Percentiles rank a stretch among this genome's conserved stretches.
Conservation (phyloP, 1,140 invertebrate species). For the Colletes latitarsis region DNA sequence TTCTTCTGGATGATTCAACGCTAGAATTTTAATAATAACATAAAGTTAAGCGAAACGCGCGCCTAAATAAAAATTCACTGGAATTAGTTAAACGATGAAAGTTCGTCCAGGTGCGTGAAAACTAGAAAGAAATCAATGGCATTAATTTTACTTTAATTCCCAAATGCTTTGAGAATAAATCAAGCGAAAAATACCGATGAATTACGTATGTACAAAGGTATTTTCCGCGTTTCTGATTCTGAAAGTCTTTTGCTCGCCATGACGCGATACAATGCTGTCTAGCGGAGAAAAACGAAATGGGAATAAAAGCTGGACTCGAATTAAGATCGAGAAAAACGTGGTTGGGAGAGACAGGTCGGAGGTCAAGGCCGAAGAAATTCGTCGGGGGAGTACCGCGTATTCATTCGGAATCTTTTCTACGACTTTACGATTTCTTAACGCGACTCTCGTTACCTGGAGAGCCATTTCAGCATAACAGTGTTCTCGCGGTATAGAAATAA, state of each 20-base stretch:
- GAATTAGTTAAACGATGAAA: too few relatives aligned
- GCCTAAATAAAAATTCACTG: too few relatives aligned
- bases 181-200: too few relatives aligned
- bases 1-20: too few relatives aligned
- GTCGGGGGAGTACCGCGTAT: conserved; percentile 28
- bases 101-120: too few relatives aligned
- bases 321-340: neutral
- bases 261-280: neutral
- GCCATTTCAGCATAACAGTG: conserved; percentile 17
- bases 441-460: conserved; percentile 21
- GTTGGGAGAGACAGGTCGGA: conserved; percentile 10
- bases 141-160: too few relatives aligned
- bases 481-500: neutral
- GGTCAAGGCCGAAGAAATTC: conserved; percentile 53
- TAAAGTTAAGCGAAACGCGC: too few relatives aligned
- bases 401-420: conserved; percentile 44
- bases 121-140: too few relatives aligned
- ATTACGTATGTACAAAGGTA: neutral
- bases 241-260: too few relatives aligned
- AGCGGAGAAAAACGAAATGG: neutral
- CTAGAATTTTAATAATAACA: too few relatives aligned
- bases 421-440: conserved; percentile 32
- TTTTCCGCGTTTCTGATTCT: neutral
- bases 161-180: too few relatives aligned
- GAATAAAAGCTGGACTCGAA: neutral